phyloP scores from a whole-genome alignment of 2,888 invertebrate species.

The Octonoba sinensis region DNA sequence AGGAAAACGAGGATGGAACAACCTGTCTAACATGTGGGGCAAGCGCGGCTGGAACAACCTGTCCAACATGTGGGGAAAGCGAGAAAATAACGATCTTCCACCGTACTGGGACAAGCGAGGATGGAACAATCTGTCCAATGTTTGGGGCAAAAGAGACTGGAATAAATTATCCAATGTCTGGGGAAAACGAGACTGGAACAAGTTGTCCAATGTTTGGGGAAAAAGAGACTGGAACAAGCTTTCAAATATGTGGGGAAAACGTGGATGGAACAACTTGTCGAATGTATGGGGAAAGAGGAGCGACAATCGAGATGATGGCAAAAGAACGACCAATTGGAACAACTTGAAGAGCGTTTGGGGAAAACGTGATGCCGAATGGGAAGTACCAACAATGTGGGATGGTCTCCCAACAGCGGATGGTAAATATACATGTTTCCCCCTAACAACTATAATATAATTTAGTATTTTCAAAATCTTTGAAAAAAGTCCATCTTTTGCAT shows the following conservation, averaged over 20 bases:
- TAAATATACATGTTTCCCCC: not conserved
- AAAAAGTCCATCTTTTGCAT: not conserved
- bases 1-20: slow-evolving; percentile 57
- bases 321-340: slow-evolving; percentile 75
- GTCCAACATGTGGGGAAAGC: slow-evolving; percentile 74
- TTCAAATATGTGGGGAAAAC: slow-evolving; percentile 74
- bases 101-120: slow-evolving; percentile 75
- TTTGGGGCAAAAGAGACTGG: slow-evolving; percentile 70
- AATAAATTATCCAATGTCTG: slow-evolving; percentile 59
- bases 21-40: slow-evolving; percentile 46
- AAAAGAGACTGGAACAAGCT: slow-evolving; percentile 63
- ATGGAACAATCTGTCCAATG: slow-evolving; percentile 68
- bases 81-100: slow-evolving; percentile 71
- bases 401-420: slow-evolving; percentile 30
- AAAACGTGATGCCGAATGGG: slow-evolving; percentile 77
- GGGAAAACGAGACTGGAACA: slow-evolving; percentile 57
- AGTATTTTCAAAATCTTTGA: not conserved
- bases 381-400: slow-evolving; percentile 73
- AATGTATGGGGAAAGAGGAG: slow-evolving; percentile 69
- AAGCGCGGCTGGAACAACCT: slow-evolving; percentile 67
- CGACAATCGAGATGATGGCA: slow-evolving; percentile 73
- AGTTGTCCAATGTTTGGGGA: slow-evolving; percentile 43
- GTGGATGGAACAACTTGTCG: slow-evolving; percentile 70
- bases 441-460: no score
- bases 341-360: slow-evolving; percentile 82